phyloP scores from a whole-genome alignment of 1,140 invertebrate species.

The Amphibalanus amphitrite region DNA sequence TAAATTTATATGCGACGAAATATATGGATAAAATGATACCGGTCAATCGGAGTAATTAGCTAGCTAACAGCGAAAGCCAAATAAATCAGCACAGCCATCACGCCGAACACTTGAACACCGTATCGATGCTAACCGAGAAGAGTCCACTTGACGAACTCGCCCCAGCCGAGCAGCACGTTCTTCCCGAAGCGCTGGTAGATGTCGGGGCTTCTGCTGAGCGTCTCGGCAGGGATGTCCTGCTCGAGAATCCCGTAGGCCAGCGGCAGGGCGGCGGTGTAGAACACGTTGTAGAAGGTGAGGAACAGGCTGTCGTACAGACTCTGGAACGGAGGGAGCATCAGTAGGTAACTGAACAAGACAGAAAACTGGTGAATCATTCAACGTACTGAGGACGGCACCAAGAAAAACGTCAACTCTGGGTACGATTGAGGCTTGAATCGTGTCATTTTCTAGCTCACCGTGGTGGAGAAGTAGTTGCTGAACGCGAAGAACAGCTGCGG shows the following conservation, averaged over 20 bases:
- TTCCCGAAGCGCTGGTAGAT: constrained; percentile 45
- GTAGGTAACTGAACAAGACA: too few relatives aligned
- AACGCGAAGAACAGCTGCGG: constrained; percentile 29
- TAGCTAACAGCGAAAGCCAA: too few relatives aligned
- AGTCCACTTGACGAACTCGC: constrained; percentile 45
- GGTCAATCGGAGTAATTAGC: too few relatives aligned
- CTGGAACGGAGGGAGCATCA: constrained; percentile 25
- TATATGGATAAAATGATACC: too few relatives aligned
- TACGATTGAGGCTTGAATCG: too few relatives aligned
- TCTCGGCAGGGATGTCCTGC: constrained; percentile 39
- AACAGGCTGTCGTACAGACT: constrained; percentile 51
- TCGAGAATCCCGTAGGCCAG: constrained; percentile 50
- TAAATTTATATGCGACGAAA: too few relatives aligned
- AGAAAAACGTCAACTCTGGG: too few relatives aligned
- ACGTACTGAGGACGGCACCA: too few relatives aligned
- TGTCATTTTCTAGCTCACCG: too few relatives aligned
- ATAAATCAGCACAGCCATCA: too few relatives aligned
- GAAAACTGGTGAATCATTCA: too few relatives aligned
- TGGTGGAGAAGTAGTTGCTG: constrained; percentile 38
- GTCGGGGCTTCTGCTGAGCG: constrained; percentile 41
- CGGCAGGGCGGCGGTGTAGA: constrained; percentile 52
- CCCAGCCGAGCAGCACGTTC: constrained; percentile 45
- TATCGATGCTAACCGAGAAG: constrained; percentile 14
- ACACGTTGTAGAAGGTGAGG: constrained; percentile 52
- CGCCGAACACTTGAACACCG: too few relatives aligned